Evolutionary conservation across 2,797 vertebrate genomes (phyloP), one percentile per base, ranked within the genome.

Genomic region (Salarias fasciatus): DNA sequence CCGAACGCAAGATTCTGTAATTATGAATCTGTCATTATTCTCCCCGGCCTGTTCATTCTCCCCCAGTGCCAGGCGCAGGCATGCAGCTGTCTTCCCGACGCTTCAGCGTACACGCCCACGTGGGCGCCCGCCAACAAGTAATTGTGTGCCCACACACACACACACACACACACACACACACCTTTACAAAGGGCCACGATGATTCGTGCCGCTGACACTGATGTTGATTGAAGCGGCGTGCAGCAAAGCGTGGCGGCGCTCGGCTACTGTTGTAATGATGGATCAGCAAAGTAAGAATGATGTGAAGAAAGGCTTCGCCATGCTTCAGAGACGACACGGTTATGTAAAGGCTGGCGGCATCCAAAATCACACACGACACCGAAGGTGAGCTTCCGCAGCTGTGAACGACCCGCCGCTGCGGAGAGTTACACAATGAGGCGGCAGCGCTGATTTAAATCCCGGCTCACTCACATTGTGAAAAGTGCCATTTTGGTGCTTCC

Each of bases 11-110:
- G 68, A 82, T 75, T 75, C 82, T 89, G 85, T 87, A 91, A 92
- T 93, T 92, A 93, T 81, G 87, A 91, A 89, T 86, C 75, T 90
- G 91, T 91, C 89, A 89, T 89, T 86, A 84, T 80, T 88, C 80
- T 87, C 75, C 46, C 5, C 46, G 57, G 55, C 75, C 57, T 84
- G 85, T 82, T 81, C 63, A 71, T 72, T 15, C 71, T 75, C 82
- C 68, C 68, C 52, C 51, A 58, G 63, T 69, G 70, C 76, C 67
- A 10, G 63, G 79, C 63, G 40, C 58, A 35, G 53, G 65, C 76
- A 58, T 79, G 86, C 73, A 42, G 69, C 59, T 72, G 68, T 74
- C 82, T 71, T 54, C 55, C 69, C 61, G 57, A 63, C 14, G 56
- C 77, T 75, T 86, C 75, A 77, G 77, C 84, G 88, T 81, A 69